These are phyloP conservation scores for Copsychus sechellarum DNA, from an alignment of 2,113 vertebrate genomes.

Conservation along the genomic window DNA sequence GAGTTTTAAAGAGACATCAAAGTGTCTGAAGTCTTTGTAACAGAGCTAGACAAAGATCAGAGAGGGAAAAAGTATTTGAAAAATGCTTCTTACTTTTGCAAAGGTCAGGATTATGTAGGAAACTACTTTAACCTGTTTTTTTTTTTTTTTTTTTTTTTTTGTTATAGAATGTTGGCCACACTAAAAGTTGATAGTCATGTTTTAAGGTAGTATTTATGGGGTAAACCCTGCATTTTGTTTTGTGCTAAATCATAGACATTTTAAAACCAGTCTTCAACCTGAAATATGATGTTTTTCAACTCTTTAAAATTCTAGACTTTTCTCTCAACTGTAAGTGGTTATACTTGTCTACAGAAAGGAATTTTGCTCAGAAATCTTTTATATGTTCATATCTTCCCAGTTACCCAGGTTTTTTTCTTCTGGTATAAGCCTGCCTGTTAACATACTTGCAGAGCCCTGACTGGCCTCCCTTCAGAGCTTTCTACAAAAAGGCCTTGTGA, in stretches of 20 bases:
- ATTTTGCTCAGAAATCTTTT: neutral
- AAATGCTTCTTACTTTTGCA: slow-evolving; percentile 26
- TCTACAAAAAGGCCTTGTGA: neutral
- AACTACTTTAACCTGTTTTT: slow-evolving; percentile 10
- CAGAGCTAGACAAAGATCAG: slow-evolving; percentile 41
- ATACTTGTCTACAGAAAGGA: neutral
- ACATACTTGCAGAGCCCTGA: neutral
- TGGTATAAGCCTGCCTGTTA: neutral
- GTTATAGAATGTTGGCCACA: neutral
- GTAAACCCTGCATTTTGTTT: slow-evolving; percentile 8
- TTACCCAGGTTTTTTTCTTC: neutral
- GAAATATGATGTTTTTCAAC: neutral
- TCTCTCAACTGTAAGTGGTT: neutral
- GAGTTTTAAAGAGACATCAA: slow-evolving; percentile 58
- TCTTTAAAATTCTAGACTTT: neutral
- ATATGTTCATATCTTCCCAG: neutral
- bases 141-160: slow-evolving; percentile 43
- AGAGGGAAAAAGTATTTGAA: neutral
- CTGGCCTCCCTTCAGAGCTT: neutral
- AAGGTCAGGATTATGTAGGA: slow-evolving; percentile 29
- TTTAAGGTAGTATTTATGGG: slow-evolving; percentile 8
- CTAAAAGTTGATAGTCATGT: slow-evolving; percentile 24
- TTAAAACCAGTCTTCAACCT: neutral
- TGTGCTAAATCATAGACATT: neutral
- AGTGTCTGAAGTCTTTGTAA: slow-evolving; percentile 56